These are phyloP conservation scores for Anthophora plumipes DNA, from an alignment of 2,888 invertebrate genomes.

Conservation along the genomic window DNA sequence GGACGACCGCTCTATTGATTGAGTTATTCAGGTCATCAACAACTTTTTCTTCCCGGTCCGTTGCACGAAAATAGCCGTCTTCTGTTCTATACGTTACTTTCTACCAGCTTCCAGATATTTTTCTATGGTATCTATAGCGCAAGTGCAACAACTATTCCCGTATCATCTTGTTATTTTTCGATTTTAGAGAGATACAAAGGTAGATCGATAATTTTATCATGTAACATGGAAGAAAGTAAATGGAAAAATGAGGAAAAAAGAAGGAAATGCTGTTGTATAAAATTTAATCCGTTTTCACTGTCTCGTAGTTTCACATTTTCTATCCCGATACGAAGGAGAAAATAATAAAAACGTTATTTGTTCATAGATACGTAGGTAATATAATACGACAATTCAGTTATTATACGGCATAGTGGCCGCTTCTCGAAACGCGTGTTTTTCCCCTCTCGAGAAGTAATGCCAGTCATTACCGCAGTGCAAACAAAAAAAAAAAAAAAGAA, in stretches of 20 bases:
- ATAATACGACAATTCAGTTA: not conserved
- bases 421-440: slow-evolving; percentile 9
- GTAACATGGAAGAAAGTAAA: too few relatives aligned
- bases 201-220: too few relatives aligned
- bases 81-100: not conserved
- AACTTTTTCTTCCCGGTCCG: slow-evolving; percentile 15
- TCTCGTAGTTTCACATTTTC: not conserved
- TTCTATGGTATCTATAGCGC: not conserved
- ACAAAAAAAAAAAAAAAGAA: slow-evolving; percentile 46
- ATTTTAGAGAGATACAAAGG: too few relatives aligned
- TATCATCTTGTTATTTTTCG: too few relatives aligned
- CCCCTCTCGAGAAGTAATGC: slow-evolving; percentile 23
- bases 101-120: not conserved
- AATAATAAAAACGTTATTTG: not conserved
- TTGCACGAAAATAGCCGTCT: slow-evolving; percentile 4
- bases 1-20: slow-evolving; percentile 34
- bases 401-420: not conserved
- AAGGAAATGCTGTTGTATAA: too few relatives aligned
- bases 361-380: slow-evolving; percentile 31
- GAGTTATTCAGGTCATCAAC: slow-evolving; percentile 40
- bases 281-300: not conserved
- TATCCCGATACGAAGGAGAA: too few relatives aligned
- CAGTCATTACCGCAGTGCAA: slow-evolving; percentile 45
- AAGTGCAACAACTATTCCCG: not conserved
- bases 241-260: too few relatives aligned